phyloP scores from a whole-genome alignment of 1,140 invertebrate species.

The Orius insidiosus region DNA sequence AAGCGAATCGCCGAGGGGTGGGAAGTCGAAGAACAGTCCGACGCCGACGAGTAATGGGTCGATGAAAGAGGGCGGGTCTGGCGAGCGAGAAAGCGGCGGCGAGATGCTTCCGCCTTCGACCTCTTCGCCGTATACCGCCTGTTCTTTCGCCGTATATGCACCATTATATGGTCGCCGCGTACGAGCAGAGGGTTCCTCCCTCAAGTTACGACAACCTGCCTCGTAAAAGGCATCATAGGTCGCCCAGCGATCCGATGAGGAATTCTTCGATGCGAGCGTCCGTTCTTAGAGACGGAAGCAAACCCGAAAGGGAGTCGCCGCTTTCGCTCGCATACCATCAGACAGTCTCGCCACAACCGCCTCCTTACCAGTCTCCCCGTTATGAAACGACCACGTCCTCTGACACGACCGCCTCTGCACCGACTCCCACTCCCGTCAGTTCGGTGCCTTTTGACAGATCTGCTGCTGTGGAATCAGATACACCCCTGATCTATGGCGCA shows the following conservation, averaged over 20 bases:
- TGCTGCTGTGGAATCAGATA: conserved; percentile 24
- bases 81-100: conserved; percentile 6
- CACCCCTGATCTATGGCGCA: conserved; percentile 23
- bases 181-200: conserved; percentile 18
- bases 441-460: conserved; percentile 24
- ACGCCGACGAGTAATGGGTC: conserved; percentile 17
- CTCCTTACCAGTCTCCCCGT: conserved; percentile 9
- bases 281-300: conserved; percentile 40
- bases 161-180: conserved; percentile 19
- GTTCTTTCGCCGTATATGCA: conserved; percentile 28
- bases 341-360: conserved; percentile 2
- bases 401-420: conserved; percentile 22
- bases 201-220: conserved; percentile 27
- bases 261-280: conserved; percentile 37
- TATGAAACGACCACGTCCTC: conserved; percentile 3
- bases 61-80: conserved; percentile 13
- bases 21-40: conserved; percentile 13
- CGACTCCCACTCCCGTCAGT: conserved; percentile 23
- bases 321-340: conserved; percentile 13
- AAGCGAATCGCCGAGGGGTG: conserved; percentile 20
- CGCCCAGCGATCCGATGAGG: conserved; percentile 30
- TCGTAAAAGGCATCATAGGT: conserved; percentile 27
- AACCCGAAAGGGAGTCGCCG: conserved; percentile 19
- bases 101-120: conserved; percentile 15
- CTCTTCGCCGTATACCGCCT: conserved; percentile 21